Evolutionary conservation across 2,888 invertebrate genomes (phyloP).

Genomic region (Mythimna albipuncta): DNA sequence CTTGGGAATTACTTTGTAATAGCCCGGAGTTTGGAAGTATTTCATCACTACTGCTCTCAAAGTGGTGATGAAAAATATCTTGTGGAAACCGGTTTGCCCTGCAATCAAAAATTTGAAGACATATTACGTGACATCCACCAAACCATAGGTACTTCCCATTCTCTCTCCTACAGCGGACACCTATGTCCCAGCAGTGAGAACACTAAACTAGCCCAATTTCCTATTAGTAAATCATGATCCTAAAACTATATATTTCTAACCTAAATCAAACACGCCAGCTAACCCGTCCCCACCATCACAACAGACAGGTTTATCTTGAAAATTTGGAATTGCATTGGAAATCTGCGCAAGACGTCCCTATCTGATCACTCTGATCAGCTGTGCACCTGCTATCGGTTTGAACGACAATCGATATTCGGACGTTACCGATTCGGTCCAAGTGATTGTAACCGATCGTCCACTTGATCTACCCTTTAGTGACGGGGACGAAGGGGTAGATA

Average conservation of each 20-base stretch:
- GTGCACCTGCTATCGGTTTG: conserved; percentile 67
- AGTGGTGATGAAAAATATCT: no score
- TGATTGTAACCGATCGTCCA: conserved; percentile 57
- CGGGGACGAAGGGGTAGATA: conserved; percentile 10
- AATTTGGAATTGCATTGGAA: conserved; percentile 73
- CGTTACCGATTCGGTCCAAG: conserved; percentile 59
- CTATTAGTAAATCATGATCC: neutral
- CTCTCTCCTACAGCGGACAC: neutral
- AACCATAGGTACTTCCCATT: no score
- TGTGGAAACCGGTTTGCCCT: no score
- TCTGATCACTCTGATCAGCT: conserved; percentile 45
- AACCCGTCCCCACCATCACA: conserved; percentile 28
- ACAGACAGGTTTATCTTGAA: conserved; percentile 65
- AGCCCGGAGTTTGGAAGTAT: no score
- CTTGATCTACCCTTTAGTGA: conserved; percentile 55
- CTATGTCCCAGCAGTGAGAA: no score
- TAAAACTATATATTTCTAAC: neutral
- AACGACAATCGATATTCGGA: conserved; percentile 68
- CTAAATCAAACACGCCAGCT: conserved; percentile 14
- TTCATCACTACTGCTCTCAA: no score
- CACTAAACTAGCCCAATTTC: no score
- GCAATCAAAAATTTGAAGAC: no score
- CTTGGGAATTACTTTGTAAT: no score
- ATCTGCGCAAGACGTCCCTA: conserved; percentile 65
- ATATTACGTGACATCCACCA: no score